These are phyloP conservation scores for Chaetodon auriga DNA, from an alignment of 2,113 vertebrate species.

Conservation along the genomic window DNA sequence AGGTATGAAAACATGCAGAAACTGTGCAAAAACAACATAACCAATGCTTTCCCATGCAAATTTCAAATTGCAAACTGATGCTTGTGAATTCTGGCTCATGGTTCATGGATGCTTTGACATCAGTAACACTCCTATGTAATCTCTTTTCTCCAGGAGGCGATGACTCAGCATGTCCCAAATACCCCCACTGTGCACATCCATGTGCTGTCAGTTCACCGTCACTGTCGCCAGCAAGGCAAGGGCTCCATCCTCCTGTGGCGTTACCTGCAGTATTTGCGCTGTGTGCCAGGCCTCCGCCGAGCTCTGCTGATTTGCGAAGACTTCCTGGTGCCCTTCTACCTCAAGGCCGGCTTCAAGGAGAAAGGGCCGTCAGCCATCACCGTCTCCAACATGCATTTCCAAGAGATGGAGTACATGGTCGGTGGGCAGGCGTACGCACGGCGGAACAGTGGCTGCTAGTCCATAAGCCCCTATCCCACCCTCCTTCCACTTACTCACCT, in stretches of 20 bases:
- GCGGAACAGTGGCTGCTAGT: slow-evolving; percentile 83
- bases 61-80: neutral
- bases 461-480: neutral
- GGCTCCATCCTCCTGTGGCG: slow-evolving; percentile 87
- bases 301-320: slow-evolving; percentile 86
- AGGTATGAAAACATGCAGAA: slow-evolving; percentile 70
- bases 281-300: slow-evolving; percentile 76
- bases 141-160: slow-evolving; percentile 76
- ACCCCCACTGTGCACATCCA: slow-evolving; percentile 83
- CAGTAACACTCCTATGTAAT: neutral
- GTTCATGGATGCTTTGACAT: neutral
- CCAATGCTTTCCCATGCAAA: neutral
- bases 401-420: slow-evolving; percentile 84
- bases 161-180: slow-evolving; percentile 82
- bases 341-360: slow-evolving; percentile 85
- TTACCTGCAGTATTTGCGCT: slow-evolving; percentile 85
- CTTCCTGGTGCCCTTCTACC: slow-evolving; percentile 85
- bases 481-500: slow-evolving; percentile 16
- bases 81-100: neutral
- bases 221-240: slow-evolving; percentile 87
- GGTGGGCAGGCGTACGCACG: slow-evolving; percentile 79
- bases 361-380: slow-evolving; percentile 81
- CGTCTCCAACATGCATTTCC: slow-evolving; percentile 79
- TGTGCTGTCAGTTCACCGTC: slow-evolving; percentile 85
- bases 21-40: neutral